Evolutionary conservation across 2,113 vertebrate genomes (phyloP), one percentile per base, ranked within the genome.

Genomic region (Leuciscus idus): DNA sequence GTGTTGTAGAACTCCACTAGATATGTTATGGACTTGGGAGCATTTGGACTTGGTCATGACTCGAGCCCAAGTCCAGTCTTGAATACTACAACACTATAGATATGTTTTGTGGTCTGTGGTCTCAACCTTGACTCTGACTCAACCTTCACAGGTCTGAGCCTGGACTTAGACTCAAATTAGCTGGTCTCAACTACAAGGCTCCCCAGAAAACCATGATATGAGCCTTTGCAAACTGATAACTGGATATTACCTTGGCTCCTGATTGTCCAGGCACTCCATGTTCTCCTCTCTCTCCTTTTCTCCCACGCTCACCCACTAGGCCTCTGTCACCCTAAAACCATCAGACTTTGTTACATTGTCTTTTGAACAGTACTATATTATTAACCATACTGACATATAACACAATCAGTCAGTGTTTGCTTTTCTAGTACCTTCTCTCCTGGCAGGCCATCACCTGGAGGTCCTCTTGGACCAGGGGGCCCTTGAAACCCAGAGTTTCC

Each of bases 401-500:
- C 19, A 43, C 52, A n/a, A 15, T 10, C 3, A 2, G 15, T 5
- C 62, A 87, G 46, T 52, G 19, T 50, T 36, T 72, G 11, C 46
- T 15, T 52, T 66, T 86, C 21, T 75, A 85, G 84, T 81, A 97
- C 97, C 96, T 97, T 98, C 86, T 84, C 92, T 83, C 97, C 97
- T 52, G 91, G 93, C 78, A 96, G 72, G 19, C 95, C 94, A 10
- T 85, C 88, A 68, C 96, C 96, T 77, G 89, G 75, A 46, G 90
- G 83, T 15, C 97, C 97, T 26, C 97, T 96, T 55, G 88, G 91
- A 23, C 96, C 97, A 74, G 90, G 36, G 39, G 88, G 85, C 5
- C 96, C 96, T 87, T 91, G 93, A 93, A 95, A 95, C 46, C 97
- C 97, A 86, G 93, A 94, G 23, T 97, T 95, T 83, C 97, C 97